These are phyloP conservation scores for Aethes cnicana DNA, from an alignment of 2,888 invertebrate genomes.

Conservation along the genomic window DNA sequence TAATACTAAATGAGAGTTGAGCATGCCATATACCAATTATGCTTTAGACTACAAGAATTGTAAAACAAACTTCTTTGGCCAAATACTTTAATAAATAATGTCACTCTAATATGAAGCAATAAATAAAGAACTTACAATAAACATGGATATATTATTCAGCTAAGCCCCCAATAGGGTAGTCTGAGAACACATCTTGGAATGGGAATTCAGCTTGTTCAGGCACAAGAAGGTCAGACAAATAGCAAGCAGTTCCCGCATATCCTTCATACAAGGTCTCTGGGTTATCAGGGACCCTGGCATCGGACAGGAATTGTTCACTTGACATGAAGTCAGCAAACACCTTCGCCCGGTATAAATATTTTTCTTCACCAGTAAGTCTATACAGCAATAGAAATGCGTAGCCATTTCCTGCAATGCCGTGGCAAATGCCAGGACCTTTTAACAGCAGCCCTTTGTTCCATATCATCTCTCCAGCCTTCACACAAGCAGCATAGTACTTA, in stretches of 20 bases:
- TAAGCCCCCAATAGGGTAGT: conserved; percentile 38
- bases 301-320: conserved; percentile 83
- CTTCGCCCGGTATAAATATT: conserved; percentile 88
- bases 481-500: conserved; percentile 86
- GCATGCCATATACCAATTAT: no score
- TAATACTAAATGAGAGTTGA: conserved; percentile 37
- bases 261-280: conserved; percentile 94
- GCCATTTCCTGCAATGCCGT: conserved; percentile 92
- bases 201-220: conserved; percentile 91
- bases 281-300: conserved; percentile 89
- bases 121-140: neutral
- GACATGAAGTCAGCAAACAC: conserved; percentile 90
- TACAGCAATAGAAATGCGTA: conserved; percentile 90
- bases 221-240: conserved; percentile 87
- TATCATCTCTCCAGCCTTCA: conserved; percentile 87
- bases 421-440: conserved; percentile 95
- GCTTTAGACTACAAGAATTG: conserved; percentile 26
- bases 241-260: conserved; percentile 92
- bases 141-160: neutral
- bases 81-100: conserved; percentile 26
- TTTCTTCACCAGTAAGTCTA: conserved; percentile 86
- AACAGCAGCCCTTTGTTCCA: conserved; percentile 92
- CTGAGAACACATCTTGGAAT: conserved; percentile 87
- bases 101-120: conserved; percentile 2
- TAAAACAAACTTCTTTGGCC: conserved; percentile 20